These are phyloP conservation scores for Glandiceps talaboti DNA, from an alignment of 53 echinoderm and acorn worm species.

Conservation along the genomic window DNA sequence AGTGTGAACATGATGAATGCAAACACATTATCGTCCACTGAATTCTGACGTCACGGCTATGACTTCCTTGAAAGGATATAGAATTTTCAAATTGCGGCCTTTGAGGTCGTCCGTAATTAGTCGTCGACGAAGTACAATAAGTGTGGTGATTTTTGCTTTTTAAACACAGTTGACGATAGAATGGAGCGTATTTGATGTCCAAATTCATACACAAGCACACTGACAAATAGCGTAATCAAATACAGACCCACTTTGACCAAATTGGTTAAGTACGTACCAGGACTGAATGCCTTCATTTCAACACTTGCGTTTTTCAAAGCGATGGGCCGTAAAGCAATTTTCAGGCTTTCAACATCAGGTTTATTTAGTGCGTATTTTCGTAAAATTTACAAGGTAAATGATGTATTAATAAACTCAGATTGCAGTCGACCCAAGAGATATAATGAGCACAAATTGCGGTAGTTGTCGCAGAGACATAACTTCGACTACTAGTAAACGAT, in stretches of 20 bases:
- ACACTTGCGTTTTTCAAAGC: neutral
- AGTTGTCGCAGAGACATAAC: neutral
- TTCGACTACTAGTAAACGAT: neutral
- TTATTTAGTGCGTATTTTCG: neutral
- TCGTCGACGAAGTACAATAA: neutral
- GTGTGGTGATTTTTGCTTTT: neutral
- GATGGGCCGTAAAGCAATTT: neutral
- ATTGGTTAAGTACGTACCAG: neutral
- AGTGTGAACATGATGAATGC: too few relatives aligned
- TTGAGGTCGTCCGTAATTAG: neutral
- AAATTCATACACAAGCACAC: neutral
- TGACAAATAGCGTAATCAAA: neutral
- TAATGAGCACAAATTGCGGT: neutral
- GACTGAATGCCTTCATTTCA: neutral
- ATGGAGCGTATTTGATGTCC: neutral
- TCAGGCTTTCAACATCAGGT: neutral
- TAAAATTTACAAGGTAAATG: neutral
- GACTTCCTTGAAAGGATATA: neutral
- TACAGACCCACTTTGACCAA: neutral
- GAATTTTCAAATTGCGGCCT: neutral
- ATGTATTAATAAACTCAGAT: too few relatives aligned
- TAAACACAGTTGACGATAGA: neutral
- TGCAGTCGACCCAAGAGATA: neutral
- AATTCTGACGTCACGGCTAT: too few relatives aligned
- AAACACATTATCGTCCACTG: too few relatives aligned